A percentile compares a stretch with the other conserved stretches of the same genome.
These are phyloP conservation scores for Monochamus saltuarius DNA, from an alignment of 1,140 invertebrate genomes.

Conservation along the genomic window DNA sequence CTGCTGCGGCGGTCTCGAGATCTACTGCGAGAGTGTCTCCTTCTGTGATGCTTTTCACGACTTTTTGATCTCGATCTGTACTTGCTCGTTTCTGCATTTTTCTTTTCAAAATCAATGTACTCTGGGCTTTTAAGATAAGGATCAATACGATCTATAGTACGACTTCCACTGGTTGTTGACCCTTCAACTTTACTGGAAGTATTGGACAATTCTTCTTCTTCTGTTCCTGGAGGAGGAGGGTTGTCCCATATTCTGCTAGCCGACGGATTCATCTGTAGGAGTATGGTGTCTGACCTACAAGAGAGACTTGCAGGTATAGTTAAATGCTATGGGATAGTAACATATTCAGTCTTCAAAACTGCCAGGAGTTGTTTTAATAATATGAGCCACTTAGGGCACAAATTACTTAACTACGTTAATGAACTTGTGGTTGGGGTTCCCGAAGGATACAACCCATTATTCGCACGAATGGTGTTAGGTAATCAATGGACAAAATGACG, in stretches of 20 bases:
- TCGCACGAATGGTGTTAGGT: conserved; percentile 14
- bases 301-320: conserved; percentile 52
- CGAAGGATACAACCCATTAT: not conserved
- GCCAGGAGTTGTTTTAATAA: not conserved
- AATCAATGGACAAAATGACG: conserved; percentile 5
- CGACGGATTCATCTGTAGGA: conserved; percentile 46
- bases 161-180: conserved; percentile 12
- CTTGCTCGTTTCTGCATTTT: conserved; percentile 32
- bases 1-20: conserved; percentile 32
- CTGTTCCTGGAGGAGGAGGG: conserved; percentile 49
- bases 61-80: conserved; percentile 38
- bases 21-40: conserved; percentile 25
- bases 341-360: conserved; percentile 14
- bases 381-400: not conserved
- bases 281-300: conserved; percentile 47
- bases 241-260: conserved; percentile 41
- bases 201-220: conserved; percentile 15
- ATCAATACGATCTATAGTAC: conserved; percentile 38
- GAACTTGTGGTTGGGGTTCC: not conserved
- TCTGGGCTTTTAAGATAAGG: conserved; percentile 43
- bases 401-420: conserved; percentile 1
- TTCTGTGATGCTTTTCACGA: conserved; percentile 34
- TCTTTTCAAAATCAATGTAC: conserved; percentile 37
- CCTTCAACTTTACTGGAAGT: conserved; percentile 19
- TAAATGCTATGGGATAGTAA: conserved; percentile 15